Evolutionary conservation across 2,888 invertebrate genomes (phyloP), one percentile per base, ranked within the genome.

Genomic region (Crioceris asparagi): DNA sequence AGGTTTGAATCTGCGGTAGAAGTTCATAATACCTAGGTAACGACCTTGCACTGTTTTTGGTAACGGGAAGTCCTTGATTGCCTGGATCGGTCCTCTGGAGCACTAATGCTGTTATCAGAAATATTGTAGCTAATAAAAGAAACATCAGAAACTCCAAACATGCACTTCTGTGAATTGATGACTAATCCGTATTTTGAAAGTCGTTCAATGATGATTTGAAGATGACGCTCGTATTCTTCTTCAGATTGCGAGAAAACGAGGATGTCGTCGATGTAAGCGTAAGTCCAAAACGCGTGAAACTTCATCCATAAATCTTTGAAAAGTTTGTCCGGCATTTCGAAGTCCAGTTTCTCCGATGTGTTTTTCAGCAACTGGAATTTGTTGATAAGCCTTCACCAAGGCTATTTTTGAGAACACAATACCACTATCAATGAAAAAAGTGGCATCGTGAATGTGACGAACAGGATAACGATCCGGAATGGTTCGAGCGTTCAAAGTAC

Each of bases 211-310:
- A 27, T 27, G n/a, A 27, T 27, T 27, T 4, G n/a, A n/a, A 27
- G 4, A 27, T 27, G 27, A 27, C 27, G 27, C 12, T 27, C n/a
- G n/a, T 27, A 4, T 4, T 27, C 27, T 27, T 27, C 27, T 27
- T 27, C n/a, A n/a, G n/a, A n/a, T n/a, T n/a, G n/a, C n/a, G 27
- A 27, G 27, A 27, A 27, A 27, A 7, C 27, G n/a, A n/a, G 27
- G 12, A n/a, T n/a, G n/a, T n/a, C n/a, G n/a, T n/a, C n/a, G n/a
- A n/a, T n/a, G n/a, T n/a, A n/a, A n/a, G n/a, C n/a, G n/a, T n/a
- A n/a, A n/a, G n/a, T n/a, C n/a, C n/a, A n/a, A n/a, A n/a, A n/a
- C n/a, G n/a, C n/a, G n/a, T n/a, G n/a, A n/a, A n/a, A n/a, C n/a
- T n/a, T n/a, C n/a, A n/a, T n/a, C n/a, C n/a, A n/a, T n/a, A n/a